phyloP scores from a whole-genome alignment of 2,797 vertebrate genomes.

The Falco concolor region DNA sequence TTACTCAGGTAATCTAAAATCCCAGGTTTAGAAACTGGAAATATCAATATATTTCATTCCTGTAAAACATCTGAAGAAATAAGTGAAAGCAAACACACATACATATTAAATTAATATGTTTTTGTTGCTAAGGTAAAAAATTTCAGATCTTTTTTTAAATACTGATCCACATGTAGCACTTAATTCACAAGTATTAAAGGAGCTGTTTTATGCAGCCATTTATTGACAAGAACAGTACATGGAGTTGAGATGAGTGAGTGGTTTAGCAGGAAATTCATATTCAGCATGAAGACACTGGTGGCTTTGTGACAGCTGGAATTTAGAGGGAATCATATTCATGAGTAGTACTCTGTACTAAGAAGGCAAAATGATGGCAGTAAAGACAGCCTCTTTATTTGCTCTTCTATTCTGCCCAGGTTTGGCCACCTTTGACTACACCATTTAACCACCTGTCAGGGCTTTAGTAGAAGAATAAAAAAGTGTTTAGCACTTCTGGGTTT shows the following conservation, averaged over 20 bases:
- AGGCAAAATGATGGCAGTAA: not conserved
- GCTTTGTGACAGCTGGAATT: not conserved
- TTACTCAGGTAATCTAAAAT: not conserved
- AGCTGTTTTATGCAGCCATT: slow-evolving; percentile 6
- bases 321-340: not conserved
- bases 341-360: not conserved
- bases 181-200: slow-evolving; percentile 18
- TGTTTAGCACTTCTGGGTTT: not conserved
- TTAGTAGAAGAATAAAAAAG: not conserved
- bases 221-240: not conserved
- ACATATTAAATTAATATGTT: not conserved
- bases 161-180: not conserved
- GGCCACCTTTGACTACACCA: not conserved
- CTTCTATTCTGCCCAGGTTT: not conserved
- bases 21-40: not conserved
- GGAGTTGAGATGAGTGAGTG: not conserved
- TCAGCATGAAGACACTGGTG: not conserved
- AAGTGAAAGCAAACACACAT: not conserved
- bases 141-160: slow-evolving; percentile 8
- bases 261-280: slow-evolving; percentile 11
- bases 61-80: not conserved
- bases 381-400: not conserved
- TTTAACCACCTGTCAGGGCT: not conserved
- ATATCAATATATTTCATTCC: not conserved
- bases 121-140: slow-evolving; percentile 52